Percentiles rank a stretch among this genome's conserved stretches.
These are phyloP conservation scores for Gila orcuttii DNA, from an alignment of 2,113 vertebrate species.

Conservation along the genomic window DNA sequence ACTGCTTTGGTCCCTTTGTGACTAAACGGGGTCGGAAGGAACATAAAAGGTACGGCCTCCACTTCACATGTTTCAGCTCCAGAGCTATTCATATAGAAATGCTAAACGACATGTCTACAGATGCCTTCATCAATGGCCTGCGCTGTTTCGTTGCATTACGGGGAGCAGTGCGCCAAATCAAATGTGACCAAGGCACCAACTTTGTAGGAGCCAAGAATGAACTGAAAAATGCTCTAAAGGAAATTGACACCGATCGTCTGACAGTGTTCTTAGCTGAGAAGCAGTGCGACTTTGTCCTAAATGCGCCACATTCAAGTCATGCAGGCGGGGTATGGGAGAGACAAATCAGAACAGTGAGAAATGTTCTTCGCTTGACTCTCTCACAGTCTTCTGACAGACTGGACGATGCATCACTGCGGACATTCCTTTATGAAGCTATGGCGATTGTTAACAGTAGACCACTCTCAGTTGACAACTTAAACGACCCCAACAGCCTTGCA, in stretches of 20 bases:
- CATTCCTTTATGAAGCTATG: slow-evolving; percentile 41
- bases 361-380: slow-evolving; percentile 20
- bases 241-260: slow-evolving; percentile 20
- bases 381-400: slow-evolving; percentile 8
- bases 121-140: slow-evolving; percentile 32
- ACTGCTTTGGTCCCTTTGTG: slow-evolving; percentile 46
- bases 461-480: slow-evolving; percentile 35
- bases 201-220: slow-evolving; percentile 43
- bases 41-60: slow-evolving; percentile 37
- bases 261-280: slow-evolving; percentile 28
- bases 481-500: slow-evolving; percentile 9
- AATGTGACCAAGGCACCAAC: slow-evolving; percentile 40
- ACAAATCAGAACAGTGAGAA: slow-evolving; percentile 46
- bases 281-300: slow-evolving; percentile 51
- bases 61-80: slow-evolving; percentile 39
- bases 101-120: slow-evolving; percentile 23
- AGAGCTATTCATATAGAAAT: slow-evolving; percentile 40
- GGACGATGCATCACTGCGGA: too few species aligned
- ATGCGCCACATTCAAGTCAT: slow-evolving; percentile 44
- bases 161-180: slow-evolving; percentile 5
- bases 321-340: slow-evolving; percentile 48
- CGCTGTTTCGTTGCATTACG: slow-evolving; percentile 3
- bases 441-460: slow-evolving; percentile 42
- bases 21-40: slow-evolving; percentile 7
- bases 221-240: slow-evolving; percentile 7